Base-by-base conservation (phyloP, 2,797 vertebrate genomes). In the Brotula barbata region DNA sequence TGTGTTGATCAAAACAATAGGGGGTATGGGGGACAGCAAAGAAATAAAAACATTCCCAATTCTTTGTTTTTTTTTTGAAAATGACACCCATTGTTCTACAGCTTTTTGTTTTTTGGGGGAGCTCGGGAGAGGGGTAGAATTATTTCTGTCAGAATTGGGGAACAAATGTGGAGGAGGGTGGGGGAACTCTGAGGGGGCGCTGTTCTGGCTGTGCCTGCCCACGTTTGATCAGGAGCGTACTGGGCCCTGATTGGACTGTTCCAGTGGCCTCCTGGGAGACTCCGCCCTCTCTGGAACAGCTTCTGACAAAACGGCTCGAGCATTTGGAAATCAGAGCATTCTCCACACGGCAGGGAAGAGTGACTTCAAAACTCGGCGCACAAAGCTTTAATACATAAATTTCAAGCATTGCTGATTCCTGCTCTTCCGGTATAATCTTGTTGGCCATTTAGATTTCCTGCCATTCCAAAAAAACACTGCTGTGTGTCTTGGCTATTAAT, bases 341-440 rank as follows among this genome's bases (percentile, higher is more conserved):
- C 89, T 91, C 90, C 90, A 93, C 90, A 92, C 91, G 89, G 89
- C 90, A 86, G 89, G 89, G 88, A 90, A 90, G 90, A 90, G 77
- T 85, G 89, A 85, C 87, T 90, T 89, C 87, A 87, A 88, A 91
- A 90, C 88, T 87, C 85, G 68, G 73, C 84, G 85, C 87, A 91
- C 89, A 91, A 90, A 91, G 88, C 87, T 90, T 91, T 90, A 91
- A 91, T 92, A 91, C 90, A 92, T 93, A 92, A 91, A 92, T 93
- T 92, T 93, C 90, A 91, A 89, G 91, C 90, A 90, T 91, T 92
- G 87, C 84, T 90, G 90, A 87, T 89, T 92, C 89, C 86, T 89
- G 89, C 84, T 89, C 87, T 90, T 88, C 89, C 88, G 83, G 84
- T 90, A 84, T 91, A 92, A 92, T 92, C 89, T 89, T 80, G 75